Evolutionary conservation across 2,888 invertebrate genomes (phyloP).

Genomic region (Smittia aterrima): DNA sequence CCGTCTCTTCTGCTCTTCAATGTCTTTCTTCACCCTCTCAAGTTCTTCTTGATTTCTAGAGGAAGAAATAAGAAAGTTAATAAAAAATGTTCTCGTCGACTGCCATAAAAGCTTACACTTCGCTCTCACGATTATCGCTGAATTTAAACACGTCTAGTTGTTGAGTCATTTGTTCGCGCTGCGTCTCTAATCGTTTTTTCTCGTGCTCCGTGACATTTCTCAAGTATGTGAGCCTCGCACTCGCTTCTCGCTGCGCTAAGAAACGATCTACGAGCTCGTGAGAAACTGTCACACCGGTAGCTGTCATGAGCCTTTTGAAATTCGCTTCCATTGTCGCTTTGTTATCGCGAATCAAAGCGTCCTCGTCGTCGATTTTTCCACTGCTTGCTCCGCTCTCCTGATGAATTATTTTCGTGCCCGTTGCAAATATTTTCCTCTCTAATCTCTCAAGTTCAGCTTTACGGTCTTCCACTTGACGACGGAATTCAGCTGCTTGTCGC

Average conservation of each 20-base stretch:
- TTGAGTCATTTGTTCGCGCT: slow-evolving; percentile 62
- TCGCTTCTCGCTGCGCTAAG: slow-evolving; percentile 70
- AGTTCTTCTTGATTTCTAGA: slow-evolving; percentile 65
- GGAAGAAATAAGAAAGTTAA: not conserved
- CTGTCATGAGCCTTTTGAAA: slow-evolving; percentile 72
- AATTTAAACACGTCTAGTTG: slow-evolving; percentile 76
- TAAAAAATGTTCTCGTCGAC: slow-evolving; percentile 41
- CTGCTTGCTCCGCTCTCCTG: slow-evolving; percentile 56
- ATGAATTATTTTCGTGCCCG: slow-evolving; percentile 54
- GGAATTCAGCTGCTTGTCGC: slow-evolving; percentile 62
- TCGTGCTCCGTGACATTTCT: slow-evolving; percentile 71
- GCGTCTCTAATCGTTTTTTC: slow-evolving; percentile 67
- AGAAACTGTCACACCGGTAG: slow-evolving; percentile 72
- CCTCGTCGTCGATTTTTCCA: slow-evolving; percentile 47
- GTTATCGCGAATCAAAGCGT: slow-evolving; percentile 48
- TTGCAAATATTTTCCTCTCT: slow-evolving; percentile 73
- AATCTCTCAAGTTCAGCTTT: slow-evolving; percentile 71
- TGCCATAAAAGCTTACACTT: slow-evolving; percentile 61
- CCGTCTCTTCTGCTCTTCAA: slow-evolving; percentile 56
- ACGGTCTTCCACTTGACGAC: slow-evolving; percentile 68
- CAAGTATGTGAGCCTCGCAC: slow-evolving; percentile 66
- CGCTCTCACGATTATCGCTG: slow-evolving; percentile 75
- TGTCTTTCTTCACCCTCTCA: slow-evolving; percentile 62
- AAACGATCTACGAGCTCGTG: slow-evolving; percentile 74
- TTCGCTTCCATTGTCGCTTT: slow-evolving; percentile 61